phyloP scores from a whole-genome alignment of 53 echinoderm and acorn worm species.

The Luidia sarsii region DNA sequence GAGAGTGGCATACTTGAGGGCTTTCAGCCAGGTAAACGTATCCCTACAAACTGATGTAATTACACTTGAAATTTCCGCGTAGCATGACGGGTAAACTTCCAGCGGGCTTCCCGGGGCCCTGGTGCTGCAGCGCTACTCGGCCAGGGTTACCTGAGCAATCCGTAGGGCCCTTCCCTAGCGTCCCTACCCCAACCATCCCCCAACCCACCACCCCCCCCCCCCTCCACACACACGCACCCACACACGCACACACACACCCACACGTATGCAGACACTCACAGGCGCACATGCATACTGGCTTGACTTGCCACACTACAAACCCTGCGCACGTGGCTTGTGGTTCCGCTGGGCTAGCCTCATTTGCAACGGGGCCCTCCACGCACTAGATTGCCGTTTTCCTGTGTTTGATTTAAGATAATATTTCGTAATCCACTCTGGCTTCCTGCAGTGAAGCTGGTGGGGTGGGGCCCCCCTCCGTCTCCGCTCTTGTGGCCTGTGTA shows the following conservation, averaged over 20 bases:
- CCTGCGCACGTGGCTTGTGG: conserved; percentile 49
- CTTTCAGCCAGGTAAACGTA: conserved; percentile 93
- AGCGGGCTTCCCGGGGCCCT: conserved; percentile 38
- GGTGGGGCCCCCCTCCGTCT: conserved; percentile 20
- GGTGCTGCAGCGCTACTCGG: no score
- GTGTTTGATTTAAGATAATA: conserved; percentile 73
- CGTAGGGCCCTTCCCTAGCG: neutral
- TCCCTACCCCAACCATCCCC: neutral
- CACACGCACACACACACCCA: neutral
- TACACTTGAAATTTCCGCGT: conserved; percentile 85
- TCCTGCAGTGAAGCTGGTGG: conserved; percentile 63
- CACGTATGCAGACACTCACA: no score
- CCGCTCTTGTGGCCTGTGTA: neutral
- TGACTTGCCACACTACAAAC: neutral
- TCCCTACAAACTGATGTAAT: conserved; percentile 91
- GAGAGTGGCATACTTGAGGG: conserved; percentile 79
- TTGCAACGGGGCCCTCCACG: conserved; percentile 43
- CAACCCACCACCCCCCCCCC: neutral
- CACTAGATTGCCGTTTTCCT: conserved; percentile 64
- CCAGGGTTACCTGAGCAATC: no score
- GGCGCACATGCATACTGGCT: neutral
- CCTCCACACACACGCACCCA: no score
- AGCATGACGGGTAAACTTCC: conserved; percentile 80
- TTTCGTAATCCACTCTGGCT: conserved; percentile 73
- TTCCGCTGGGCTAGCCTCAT: conserved; percentile 33